Base-by-base conservation (phyloP, 2,888 invertebrate genomes). In the Darwinula stevensoni region DNA sequence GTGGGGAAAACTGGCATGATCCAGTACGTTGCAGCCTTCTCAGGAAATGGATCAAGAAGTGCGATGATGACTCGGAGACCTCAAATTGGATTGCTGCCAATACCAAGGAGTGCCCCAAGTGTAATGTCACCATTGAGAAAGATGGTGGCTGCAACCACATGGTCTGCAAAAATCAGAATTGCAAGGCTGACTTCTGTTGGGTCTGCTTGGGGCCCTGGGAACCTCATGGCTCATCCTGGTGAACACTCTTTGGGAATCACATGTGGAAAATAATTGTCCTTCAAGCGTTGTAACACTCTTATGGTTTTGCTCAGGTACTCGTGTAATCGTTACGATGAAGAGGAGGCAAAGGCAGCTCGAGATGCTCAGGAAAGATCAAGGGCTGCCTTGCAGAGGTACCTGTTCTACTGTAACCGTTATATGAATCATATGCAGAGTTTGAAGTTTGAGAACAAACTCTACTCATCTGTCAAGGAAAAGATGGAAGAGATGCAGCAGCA, bases 401-500 rank as follows among this genome's bases (percentile, higher is more conserved):
- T 94, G 43, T 91, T 91, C 59, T 97, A 94, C 56, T 94, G 86
- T 56, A 91, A 91, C 58, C 72, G 94, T 37, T 97, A 88, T 54
- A 86, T 91, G 80, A 94, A 94, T 56, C 94, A 97, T 56, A 84
- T 86, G 80, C 86, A 88, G 55, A 86, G 86, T 40, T 62, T 94
- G 46, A 84, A 84, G 54, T 84, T 97, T 56, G 94, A 97, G 59
- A 71, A 73, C 54, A 91, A 91, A 62, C 61, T 94, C 35, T 88
- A 91, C 56, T 76, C 82, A 4, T 75, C 76, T 36, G 76, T 91
- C 36, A 82, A 86, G 54, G 73, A 74, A 50, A 94, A 94, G 61
- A 94, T 97, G 91, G 88, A 91, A 52, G 88, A 88, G 56, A 91
- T 97, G 91, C 94, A 97, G 51, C 84, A 86, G 49, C 84, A 86